phyloP scores from a whole-genome alignment of 2,113 vertebrate species.

The Piaya cayana region DNA sequence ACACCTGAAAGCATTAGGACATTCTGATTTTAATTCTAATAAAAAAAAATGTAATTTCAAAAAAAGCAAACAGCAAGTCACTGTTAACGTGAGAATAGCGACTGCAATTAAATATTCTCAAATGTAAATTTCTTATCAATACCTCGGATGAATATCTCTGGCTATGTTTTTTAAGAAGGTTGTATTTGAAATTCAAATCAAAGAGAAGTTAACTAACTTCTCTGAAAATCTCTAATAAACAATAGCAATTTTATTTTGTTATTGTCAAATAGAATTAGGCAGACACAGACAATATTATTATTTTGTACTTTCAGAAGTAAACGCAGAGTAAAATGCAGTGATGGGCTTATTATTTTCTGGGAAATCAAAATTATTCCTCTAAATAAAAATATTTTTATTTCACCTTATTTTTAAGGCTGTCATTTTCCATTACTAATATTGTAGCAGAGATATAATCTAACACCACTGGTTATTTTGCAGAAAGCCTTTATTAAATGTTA shows the following conservation, averaged over 20 bases:
- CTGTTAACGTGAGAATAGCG: conserved; percentile 13
- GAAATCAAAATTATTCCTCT: conserved; percentile 69
- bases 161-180: conserved; percentile 70
- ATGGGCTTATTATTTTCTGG: conserved; percentile 55
- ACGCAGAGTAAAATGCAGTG: conserved; percentile 31
- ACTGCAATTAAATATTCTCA: conserved; percentile 69
- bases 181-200: conserved; percentile 78
- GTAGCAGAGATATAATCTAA: conserved; percentile 47
- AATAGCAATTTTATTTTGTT: conserved; percentile 73
- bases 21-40: conserved; percentile 23
- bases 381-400: conserved; percentile 63
- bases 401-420: conserved; percentile 51
- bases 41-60: not conserved
- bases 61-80: conserved; percentile 18
- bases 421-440: conserved; percentile 56
- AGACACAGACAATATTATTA: conserved; percentile 38
- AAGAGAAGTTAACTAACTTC: conserved; percentile 62
- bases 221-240: conserved; percentile 68
- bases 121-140: conserved; percentile 73
- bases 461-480: not conserved
- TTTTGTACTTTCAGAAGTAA: conserved; percentile 66
- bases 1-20: not conserved
- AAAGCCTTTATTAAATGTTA: conserved; percentile 65
- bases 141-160: conserved; percentile 71
- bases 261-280: conserved; percentile 68